Evolutionary conservation across 2,888 invertebrate genomes (phyloP).

Genomic region (Drosophila dives): DNA sequence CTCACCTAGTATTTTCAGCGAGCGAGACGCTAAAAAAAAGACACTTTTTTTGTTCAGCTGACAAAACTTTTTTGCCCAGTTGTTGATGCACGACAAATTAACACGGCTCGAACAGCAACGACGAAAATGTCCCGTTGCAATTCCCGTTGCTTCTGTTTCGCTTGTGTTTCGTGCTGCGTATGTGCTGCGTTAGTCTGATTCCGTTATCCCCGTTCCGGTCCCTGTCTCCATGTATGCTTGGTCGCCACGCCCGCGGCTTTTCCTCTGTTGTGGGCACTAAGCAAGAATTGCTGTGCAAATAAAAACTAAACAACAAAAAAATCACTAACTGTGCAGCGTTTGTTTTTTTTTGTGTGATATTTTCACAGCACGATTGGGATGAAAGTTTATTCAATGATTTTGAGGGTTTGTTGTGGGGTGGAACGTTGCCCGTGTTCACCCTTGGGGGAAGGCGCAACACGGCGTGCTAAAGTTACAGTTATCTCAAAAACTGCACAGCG

Average conservation of each 20-base stretch:
- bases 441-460: constrained; percentile 55
- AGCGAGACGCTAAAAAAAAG: background rate
- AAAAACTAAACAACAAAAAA: constrained; percentile 60
- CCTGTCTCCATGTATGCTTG: constrained; percentile 22
- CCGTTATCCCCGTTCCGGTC: background rate
- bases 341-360: constrained; percentile 48
- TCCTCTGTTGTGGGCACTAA: constrained; percentile 39
- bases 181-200: constrained; percentile 8
- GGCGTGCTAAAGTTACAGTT: constrained; percentile 52
- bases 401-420: constrained; percentile 28
- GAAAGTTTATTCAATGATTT: constrained; percentile 43
- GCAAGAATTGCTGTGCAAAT: constrained; percentile 49
- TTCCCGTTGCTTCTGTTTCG: constrained; percentile 3
- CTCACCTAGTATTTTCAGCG: constrained; percentile 32
- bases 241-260: constrained; percentile 57
- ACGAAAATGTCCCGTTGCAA: constrained; percentile 48
- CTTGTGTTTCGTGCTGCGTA: constrained; percentile 2
- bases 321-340: constrained; percentile 54
- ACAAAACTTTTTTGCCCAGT: constrained; percentile 44
- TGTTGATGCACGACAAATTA: constrained; percentile 74
- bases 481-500: constrained; percentile 19
- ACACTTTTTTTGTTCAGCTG: background rate
- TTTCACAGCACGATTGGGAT: constrained; percentile 51
- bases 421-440: constrained; percentile 29
- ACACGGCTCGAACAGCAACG: constrained; percentile 43